Conservation (phyloP, 2,888 invertebrate genomes). For the Drosophila quinaria region DNA sequence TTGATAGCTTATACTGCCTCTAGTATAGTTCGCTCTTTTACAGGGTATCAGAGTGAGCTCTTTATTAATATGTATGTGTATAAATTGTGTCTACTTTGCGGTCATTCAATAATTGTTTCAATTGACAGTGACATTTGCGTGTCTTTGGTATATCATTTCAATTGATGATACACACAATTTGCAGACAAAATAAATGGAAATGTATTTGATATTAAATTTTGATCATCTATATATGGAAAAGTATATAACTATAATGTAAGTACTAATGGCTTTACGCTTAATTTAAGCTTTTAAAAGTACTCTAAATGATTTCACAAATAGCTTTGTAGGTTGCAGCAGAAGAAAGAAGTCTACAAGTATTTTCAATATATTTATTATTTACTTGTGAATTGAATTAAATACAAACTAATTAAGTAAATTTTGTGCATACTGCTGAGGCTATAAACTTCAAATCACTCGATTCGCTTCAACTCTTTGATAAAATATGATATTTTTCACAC, state of each 20-base stretch:
- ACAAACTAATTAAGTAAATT: slow-evolving; percentile 66
- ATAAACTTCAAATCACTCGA: slow-evolving; percentile 17
- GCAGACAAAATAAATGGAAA: slow-evolving; percentile 11
- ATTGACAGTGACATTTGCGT: slow-evolving; percentile 46
- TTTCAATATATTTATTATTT: slow-evolving; percentile 31
- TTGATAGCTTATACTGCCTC: background rate
- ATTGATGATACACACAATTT: slow-evolving; percentile 35
- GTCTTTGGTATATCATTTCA: slow-evolving; percentile 33
- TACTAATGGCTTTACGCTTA: slow-evolving; percentile 32
- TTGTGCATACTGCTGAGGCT: slow-evolving; percentile 32
- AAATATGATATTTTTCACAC: slow-evolving; percentile 24
- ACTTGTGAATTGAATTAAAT: slow-evolving; percentile 74
- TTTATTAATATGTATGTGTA: slow-evolving; percentile 20
- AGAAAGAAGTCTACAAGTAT: slow-evolving; percentile 9
- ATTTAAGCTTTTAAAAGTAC: slow-evolving; percentile 27
- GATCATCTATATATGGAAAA: background rate
- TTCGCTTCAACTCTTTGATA: slow-evolving; percentile 18
- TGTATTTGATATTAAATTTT: background rate
- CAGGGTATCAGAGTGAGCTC: slow-evolving; percentile 1
- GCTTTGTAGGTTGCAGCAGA: background rate
- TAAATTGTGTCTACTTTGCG: slow-evolving; percentile 7
- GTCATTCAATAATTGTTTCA: slow-evolving; percentile 48
- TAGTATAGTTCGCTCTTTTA: background rate
- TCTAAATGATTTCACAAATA: slow-evolving; percentile 45
- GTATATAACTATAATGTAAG: background rate